Evolutionary conservation across 2,113 vertebrate species (phyloP), one percentile per base, ranked within the genome.

Genomic region (Accipiter virgatus): DNA sequence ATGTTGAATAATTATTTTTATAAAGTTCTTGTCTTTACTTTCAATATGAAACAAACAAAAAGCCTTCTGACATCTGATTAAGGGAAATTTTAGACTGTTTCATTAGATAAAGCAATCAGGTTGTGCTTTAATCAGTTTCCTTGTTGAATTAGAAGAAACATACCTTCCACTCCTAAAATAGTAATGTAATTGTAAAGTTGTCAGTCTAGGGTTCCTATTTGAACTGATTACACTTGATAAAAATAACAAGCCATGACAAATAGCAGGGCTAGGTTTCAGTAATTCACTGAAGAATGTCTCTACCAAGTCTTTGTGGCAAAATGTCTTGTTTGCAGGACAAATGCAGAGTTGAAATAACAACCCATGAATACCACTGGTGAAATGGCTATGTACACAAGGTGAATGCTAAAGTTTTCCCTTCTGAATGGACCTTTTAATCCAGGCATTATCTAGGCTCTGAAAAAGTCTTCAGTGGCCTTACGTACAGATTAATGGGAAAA

Each of bases 381-480:
- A 98, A 97, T 98, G 96, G 93, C 98, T 98, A 96, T 98, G 97
- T 98, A 98, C 98, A 98, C 97, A 98, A 98, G 98, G 97, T 97
- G 97, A 98, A 98, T 98, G 98, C 97, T 98, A 98, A 98, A 97
- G 96, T 95, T 96, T 97, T 97, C 91, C 95, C 85, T 95, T 85
- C 95, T 98, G 96, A 98, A 98, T 98, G 88, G 96, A 95, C 75
- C 96, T 98, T 98, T 98, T 97, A 98, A 98, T 98, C 96, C 78
- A 93, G 86, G 93, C 97, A 97, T 98, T 98, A 97, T 98, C 93
- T 96, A 71, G 75, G 53, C 91, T 96, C 97, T 98, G 96, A 97
- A 97, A 97, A 96, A 97, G 93, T 94, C 96, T 97, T 97, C 95
- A 96, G 95, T 96, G 93, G 97, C 95, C 96, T 95, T 98, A 98